Conservation (phyloP, 1,140 invertebrate genomes). For the Drosophila pseudoananassae region DNA sequence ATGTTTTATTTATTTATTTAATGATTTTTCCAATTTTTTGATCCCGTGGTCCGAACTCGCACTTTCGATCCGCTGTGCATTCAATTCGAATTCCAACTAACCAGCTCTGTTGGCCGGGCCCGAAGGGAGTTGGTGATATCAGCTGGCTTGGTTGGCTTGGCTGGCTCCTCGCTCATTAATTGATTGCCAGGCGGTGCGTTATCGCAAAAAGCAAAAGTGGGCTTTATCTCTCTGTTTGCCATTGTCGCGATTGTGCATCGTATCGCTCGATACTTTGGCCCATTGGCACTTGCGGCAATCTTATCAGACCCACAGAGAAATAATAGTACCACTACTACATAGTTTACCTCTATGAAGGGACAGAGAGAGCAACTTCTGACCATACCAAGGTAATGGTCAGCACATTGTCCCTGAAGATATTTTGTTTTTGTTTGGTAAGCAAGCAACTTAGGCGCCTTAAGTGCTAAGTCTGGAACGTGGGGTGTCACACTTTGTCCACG, state of each 20-base stretch:
- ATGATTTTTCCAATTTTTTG: constrained; percentile 11
- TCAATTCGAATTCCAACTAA: constrained; percentile 72
- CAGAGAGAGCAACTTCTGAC: neutral
- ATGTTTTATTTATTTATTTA: constrained; percentile 10
- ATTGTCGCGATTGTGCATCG: constrained; percentile 32
- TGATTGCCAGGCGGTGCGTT: constrained; percentile 59
- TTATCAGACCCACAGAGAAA: constrained; percentile 26
- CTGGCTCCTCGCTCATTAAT: constrained; percentile 55
- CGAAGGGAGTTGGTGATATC: constrained; percentile 52
- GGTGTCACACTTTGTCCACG: neutral
- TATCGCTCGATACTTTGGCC: constrained; percentile 31
- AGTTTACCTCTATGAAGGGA: neutral
- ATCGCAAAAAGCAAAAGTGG: constrained; percentile 57
- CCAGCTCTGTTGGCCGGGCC: constrained; percentile 45
- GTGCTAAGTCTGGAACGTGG: neutral
- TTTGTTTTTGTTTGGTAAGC: constrained; percentile 2
- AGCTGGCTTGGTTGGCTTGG: constrained; percentile 30
- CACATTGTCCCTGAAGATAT: constrained; percentile 18
- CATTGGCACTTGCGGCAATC: constrained; percentile 51
- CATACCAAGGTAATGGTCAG: constrained; percentile 26
- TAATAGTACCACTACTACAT: constrained; percentile 2
- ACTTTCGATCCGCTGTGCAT: constrained; percentile 71
- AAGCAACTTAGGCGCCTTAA: constrained; percentile 3
- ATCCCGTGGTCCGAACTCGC: constrained; percentile 31
- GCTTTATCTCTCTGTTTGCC: constrained; percentile 48